Evolutionary conservation across 2,113 vertebrate genomes (phyloP).

Genomic region (Brachypodius melanocephalos): DNA sequence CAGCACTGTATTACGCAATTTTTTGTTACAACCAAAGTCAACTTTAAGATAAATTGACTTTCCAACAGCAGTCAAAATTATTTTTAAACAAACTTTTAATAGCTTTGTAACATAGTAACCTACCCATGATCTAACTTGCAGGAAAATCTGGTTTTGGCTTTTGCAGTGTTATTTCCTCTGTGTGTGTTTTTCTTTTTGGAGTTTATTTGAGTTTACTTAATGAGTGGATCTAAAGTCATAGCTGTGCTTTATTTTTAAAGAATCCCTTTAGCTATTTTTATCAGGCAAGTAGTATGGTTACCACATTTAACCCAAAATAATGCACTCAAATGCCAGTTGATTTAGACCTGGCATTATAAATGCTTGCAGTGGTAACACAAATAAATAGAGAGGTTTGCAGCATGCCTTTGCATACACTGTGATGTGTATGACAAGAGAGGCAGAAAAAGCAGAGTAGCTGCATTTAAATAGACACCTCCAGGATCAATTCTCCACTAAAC

Average conservation of each 20-base stretch:
- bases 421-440: background rate
- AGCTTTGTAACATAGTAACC: conserved; percentile 15
- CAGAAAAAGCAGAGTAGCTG: background rate
- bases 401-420: background rate
- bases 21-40: conserved; percentile 20
- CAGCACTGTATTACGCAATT: background rate
- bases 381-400: background rate
- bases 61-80: conserved; percentile 46
- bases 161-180: conserved; percentile 49
- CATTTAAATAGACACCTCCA: background rate
- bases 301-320: background rate
- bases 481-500: background rate
- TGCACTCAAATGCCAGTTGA: background rate
- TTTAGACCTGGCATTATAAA: background rate
- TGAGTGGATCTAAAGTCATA: background rate
- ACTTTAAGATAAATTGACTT: conserved; percentile 48
- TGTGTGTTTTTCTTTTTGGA: conserved; percentile 25
- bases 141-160: conserved; percentile 45
- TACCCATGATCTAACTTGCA: conserved; percentile 32
- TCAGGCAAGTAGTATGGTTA: background rate
- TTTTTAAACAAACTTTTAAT: conserved; percentile 44
- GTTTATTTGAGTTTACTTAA: conserved; percentile 45
- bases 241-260: background rate
- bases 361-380: background rate
- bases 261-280: conserved; percentile 12